Percentiles rank a stretch among this genome's conserved stretches.
These are phyloP conservation scores for Hyphantria cunea DNA, from an alignment of 1,140 invertebrate species.

Conservation along the genomic window DNA sequence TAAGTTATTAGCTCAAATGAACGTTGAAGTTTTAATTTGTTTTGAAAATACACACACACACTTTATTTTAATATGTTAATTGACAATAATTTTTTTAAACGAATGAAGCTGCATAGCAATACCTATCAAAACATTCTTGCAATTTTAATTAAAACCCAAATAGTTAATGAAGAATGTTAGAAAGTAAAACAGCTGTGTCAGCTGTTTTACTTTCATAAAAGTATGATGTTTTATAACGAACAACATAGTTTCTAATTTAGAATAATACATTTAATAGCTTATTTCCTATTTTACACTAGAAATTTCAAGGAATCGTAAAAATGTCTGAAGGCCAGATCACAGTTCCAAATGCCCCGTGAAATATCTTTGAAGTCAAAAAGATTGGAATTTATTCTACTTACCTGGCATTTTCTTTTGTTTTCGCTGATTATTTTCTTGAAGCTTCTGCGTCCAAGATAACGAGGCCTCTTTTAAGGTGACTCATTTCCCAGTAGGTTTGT, in stretches of 20 bases:
- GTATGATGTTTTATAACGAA: too few relatives aligned
- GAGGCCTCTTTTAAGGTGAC: conserved; percentile 48
- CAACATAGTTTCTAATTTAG: too few relatives aligned
- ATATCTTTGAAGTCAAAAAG: conserved; percentile 33
- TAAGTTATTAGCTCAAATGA: conserved; percentile 27
- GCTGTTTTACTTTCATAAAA: not conserved
- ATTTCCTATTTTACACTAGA: too few relatives aligned
- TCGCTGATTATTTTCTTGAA: conserved; percentile 51
- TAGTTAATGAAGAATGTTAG: conserved; percentile 2
- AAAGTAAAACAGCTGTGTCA: not conserved
- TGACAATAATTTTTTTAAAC: conserved; percentile 5
- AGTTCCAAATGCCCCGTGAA: conserved; percentile 14
- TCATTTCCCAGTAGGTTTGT: conserved; percentile 54
- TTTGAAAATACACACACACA: conserved; percentile 8
- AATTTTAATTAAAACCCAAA: conserved; percentile 26
- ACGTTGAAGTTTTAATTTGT: conserved; percentile 24
- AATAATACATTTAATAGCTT: too few relatives aligned
- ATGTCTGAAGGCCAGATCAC: conserved; percentile 17
- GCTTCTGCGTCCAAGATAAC: conserved; percentile 48
- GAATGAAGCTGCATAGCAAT: conserved; percentile 18
- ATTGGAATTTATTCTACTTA: conserved; percentile 44
- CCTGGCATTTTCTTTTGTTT: conserved; percentile 46
- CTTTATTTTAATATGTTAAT: conserved; percentile 8
- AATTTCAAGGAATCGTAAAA: conserved; percentile 18
- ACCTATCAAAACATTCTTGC: conserved; percentile 1